Base-by-base conservation (phyloP, 2,888 invertebrate genomes). In the Drosophila lutescens region DNA sequence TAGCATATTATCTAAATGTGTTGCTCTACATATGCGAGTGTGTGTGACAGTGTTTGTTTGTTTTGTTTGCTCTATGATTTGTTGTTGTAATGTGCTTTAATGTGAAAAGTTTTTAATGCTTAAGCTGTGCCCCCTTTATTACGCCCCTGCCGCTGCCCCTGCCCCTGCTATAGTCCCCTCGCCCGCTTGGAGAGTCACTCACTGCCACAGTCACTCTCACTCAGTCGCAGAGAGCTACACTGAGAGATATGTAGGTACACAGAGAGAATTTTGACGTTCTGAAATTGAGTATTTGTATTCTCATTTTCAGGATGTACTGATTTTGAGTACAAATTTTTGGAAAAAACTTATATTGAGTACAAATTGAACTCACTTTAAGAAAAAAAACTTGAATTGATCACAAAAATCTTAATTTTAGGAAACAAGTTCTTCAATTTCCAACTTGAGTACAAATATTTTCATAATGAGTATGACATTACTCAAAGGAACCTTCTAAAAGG, bases 1-100 rank as follows among this genome's bases (percentile, higher is more conserved):
- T 88, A 88, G 78, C 87, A 88, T 85, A 85, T 85, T 88, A 88
- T 87, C 89, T 88, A 87, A 87, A 85, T 85, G 87, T 88, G 79
- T 88, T 84, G 83, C 86, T 73, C 69, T 61, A 70, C 69, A 72
- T 72, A 84, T 86, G 88, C 74, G 76, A 79, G 74, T 79, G 73
- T 71, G 58, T 70, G 63, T 50, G 40, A 26, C 26, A 23, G 49
- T 38, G 43, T 66, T 40, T 61, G 63, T 73, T 32, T 56, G 62
- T 67, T 76, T 74, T 67, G 59, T 74, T 61, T 69, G 82, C 70
- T 82, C 85, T 86, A 88, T 88, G 85, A 86, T 88, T 88, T 86
- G 85, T 87, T 86, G 89, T 86, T 86, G 85, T 86, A 81, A 86
- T 86, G 85, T 88, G 85, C 85, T 86, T 86, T 86, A 86, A 86